Percentiles rank a stretch among this genome's conserved stretches.
Evolutionary conservation across 2,888 invertebrate species (phyloP).

Genomic region (Exocentrus adspersus): DNA sequence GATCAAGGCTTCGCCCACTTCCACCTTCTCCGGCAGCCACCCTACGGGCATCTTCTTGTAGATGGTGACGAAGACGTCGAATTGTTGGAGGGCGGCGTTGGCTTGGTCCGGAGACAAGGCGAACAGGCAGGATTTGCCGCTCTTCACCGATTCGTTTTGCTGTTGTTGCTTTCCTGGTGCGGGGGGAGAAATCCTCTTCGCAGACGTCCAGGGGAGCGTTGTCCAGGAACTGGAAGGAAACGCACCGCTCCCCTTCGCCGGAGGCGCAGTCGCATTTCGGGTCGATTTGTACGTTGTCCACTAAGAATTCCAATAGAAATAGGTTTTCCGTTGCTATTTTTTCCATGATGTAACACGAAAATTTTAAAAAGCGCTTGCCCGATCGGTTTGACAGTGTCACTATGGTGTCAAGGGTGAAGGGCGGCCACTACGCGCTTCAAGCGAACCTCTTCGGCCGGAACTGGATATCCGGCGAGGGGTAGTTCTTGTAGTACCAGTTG

Average conservation of each 20-base stretch:
- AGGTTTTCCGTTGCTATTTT: slow-evolving; percentile 68
- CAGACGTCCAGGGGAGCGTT: slow-evolving; percentile 71
- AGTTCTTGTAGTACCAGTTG: slow-evolving; percentile 68
- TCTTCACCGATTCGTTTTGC: slow-evolving; percentile 66
- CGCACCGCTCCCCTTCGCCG: slow-evolving; percentile 67
- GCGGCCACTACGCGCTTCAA: slow-evolving; percentile 17
- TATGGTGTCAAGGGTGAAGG: slow-evolving; percentile 22
- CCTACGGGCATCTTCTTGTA: slow-evolving; percentile 71
- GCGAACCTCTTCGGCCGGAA: slow-evolving; percentile 47
- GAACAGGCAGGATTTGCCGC: slow-evolving; percentile 76
- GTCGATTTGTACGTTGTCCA: slow-evolving; percentile 65
- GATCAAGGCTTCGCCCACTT: slow-evolving; percentile 66
- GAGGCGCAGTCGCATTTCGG: slow-evolving; percentile 56
- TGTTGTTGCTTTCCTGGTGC: slow-evolving; percentile 38
- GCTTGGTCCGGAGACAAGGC: slow-evolving; percentile 69
- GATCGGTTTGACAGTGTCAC: slow-evolving; percentile 22
- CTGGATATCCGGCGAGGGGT: slow-evolving; percentile 64
- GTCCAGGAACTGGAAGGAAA: slow-evolving; percentile 69
- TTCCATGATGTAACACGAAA: slow-evolving; percentile 52
- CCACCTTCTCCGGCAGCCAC: slow-evolving; percentile 71
- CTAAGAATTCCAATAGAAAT: slow-evolving; percentile 73
- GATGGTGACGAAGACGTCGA: slow-evolving; percentile 69
- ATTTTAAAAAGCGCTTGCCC: slow-evolving; percentile 42
- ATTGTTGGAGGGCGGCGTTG: slow-evolving; percentile 65
- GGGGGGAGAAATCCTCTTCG: slow-evolving; percentile 67